Evolutionary conservation across 2,888 invertebrate genomes (phyloP).

Genomic region (Pachycephus smyrnensis): DNA sequence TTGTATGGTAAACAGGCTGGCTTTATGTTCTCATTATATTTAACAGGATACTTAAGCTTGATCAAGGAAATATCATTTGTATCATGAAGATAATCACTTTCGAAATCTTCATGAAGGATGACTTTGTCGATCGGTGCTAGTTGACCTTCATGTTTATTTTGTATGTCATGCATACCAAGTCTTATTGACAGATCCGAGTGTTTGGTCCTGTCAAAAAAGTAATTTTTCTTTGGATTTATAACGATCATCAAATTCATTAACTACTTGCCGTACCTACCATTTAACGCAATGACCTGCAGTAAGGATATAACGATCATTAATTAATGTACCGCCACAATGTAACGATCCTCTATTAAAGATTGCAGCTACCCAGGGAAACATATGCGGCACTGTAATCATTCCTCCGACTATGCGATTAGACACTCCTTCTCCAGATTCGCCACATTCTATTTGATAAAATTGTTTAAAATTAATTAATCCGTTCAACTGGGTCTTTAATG

Average conservation of each 20-base stretch:
- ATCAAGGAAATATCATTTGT: constrained; percentile 73
- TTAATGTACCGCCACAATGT: constrained; percentile 71
- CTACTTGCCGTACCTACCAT: constrained; percentile 62
- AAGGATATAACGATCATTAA: constrained; percentile 70
- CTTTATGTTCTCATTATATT: constrained; percentile 66
- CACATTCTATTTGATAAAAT: constrained; percentile 51
- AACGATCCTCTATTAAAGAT: constrained; percentile 65
- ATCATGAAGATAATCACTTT: constrained; percentile 69
- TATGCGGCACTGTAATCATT: constrained; percentile 67
- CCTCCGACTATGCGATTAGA: constrained; percentile 71
- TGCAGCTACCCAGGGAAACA: constrained; percentile 72
- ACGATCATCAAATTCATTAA: not conserved
- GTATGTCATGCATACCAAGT: constrained; percentile 69
- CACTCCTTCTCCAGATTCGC: constrained; percentile 42
- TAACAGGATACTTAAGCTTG: constrained; percentile 66
- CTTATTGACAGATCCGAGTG: constrained; percentile 63
- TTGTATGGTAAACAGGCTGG: constrained; percentile 71
- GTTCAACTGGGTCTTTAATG: not conserved
- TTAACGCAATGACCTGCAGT: constrained; percentile 73
- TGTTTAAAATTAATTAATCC: not conserved
- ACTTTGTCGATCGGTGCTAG: constrained; percentile 63
- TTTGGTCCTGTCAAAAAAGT: constrained; percentile 63
- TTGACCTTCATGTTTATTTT: constrained; percentile 62
- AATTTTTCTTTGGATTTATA: not conserved
- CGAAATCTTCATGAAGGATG: constrained; percentile 68